Conservation (phyloP, 2,888 invertebrate genomes). For the Tetranychus truncatus region DNA sequence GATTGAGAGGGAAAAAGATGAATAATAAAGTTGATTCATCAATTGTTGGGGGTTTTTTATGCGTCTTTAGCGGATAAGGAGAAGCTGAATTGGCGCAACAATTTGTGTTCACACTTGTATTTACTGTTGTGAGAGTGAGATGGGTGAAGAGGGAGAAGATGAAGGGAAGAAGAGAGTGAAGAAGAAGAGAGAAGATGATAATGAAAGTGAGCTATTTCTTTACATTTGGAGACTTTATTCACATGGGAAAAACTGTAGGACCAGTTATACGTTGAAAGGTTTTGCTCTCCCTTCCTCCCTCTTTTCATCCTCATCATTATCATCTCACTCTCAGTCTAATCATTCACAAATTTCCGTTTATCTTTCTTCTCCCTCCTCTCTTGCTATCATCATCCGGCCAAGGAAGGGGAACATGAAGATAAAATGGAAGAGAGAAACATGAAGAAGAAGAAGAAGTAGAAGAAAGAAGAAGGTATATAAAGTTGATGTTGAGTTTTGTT, state of each 20-base stretch:
- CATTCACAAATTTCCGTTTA: background rate
- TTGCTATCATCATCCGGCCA: background rate
- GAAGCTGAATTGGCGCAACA: background rate
- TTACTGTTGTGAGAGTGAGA: background rate
- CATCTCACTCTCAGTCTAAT: background rate
- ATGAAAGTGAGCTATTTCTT: background rate
- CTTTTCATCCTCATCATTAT: background rate
- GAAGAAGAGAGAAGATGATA: background rate
- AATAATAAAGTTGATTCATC: no score
- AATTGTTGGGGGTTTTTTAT: no score
- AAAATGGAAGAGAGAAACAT: background rate
- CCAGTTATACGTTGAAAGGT: background rate
- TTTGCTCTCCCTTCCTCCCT: background rate
- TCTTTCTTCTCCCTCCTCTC: background rate
- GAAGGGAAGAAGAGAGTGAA: background rate
- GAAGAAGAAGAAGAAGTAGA: background rate
- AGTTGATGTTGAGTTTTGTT: background rate
- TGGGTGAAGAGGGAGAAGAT: constrained; percentile 5
- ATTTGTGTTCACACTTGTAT: background rate
- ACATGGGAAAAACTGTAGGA: background rate
- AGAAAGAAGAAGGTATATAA: background rate
- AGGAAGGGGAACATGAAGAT: background rate
- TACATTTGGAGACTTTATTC: no score
- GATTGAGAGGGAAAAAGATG: no score
- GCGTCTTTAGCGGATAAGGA: no score